These are phyloP conservation scores for Pocota personata DNA, from an alignment of 2,888 invertebrate species.

Conservation along the genomic window DNA sequence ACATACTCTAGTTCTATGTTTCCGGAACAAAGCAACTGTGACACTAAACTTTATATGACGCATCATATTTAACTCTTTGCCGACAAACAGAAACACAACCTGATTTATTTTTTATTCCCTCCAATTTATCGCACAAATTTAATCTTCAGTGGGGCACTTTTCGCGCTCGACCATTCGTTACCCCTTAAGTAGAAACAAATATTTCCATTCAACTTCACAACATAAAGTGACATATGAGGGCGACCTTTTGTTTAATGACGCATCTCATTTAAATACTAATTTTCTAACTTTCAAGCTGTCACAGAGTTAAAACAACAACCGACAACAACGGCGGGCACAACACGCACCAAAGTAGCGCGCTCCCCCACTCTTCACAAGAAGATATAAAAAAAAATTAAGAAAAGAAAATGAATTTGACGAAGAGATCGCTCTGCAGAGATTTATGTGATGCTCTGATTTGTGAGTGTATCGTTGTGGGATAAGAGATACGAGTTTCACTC, in stretches of 20 bases:
- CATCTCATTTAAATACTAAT: conserved; percentile 55
- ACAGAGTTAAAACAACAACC: neutral
- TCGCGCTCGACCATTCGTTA: neutral
- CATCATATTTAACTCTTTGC: neutral
- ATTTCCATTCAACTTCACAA: neutral
- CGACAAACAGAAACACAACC: neutral
- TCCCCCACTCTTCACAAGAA: neutral
- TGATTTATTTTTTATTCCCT: neutral
- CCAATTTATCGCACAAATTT: neutral
- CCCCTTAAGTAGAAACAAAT: neutral
- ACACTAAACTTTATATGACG: neutral
- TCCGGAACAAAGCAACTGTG: neutral
- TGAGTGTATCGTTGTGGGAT: neutral
- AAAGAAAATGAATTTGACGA: conserved; percentile 27
- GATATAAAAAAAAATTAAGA: neutral
- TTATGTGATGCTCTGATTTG: conserved; percentile 47
- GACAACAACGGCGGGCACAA: neutral
- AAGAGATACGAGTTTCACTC: conserved; percentile 37
- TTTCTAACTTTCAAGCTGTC: conserved; percentile 27
- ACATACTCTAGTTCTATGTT: too few relatives aligned
- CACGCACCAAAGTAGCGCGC: neutral
- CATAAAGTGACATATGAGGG: conserved; percentile 36
- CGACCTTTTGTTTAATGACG: conserved; percentile 53
- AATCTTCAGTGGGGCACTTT: neutral
- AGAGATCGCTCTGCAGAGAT: conserved; percentile 16